A percentile compares a stretch with the other conserved stretches of the same genome.
These are phyloP conservation scores for Ardeotis arabs DNA, from an alignment of 2,113 vertebrate genomes.

Conservation along the genomic window DNA sequence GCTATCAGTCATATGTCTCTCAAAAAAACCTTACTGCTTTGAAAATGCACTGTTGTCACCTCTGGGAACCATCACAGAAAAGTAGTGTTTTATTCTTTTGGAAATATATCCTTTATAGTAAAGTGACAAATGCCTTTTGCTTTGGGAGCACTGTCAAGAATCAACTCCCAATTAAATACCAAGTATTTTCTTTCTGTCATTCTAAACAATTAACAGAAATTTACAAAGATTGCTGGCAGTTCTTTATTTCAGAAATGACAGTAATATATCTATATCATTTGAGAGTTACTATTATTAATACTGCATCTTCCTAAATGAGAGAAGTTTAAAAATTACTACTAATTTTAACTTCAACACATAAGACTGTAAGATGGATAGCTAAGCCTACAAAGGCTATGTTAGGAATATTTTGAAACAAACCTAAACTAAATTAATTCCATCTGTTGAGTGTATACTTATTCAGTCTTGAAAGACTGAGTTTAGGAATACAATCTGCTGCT, in stretches of 20 bases:
- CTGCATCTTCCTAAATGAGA: neutral
- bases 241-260: neutral
- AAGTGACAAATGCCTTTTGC: neutral
- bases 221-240: neutral
- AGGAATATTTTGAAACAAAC: neutral
- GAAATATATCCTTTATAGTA: neutral
- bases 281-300: neutral
- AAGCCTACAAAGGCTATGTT: neutral
- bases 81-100: neutral
- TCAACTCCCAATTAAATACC: neutral
- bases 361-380: neutral
- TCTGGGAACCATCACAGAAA: neutral
- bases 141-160: neutral
- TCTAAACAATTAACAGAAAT: neutral
- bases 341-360: neutral
- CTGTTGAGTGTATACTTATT: neutral
- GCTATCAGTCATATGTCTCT: neutral
- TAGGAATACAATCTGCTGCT: neutral
- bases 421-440: neutral
- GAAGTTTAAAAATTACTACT: neutral
- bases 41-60: neutral
- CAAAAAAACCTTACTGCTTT: neutral
- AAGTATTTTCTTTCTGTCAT: neutral
- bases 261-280: neutral
- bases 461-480: neutral